A percentile compares a stretch with the other conserved stretches of the same genome.
Evolutionary conservation across 2,113 vertebrate genomes (phyloP).

Genomic region (Ciconia boyciana): DNA sequence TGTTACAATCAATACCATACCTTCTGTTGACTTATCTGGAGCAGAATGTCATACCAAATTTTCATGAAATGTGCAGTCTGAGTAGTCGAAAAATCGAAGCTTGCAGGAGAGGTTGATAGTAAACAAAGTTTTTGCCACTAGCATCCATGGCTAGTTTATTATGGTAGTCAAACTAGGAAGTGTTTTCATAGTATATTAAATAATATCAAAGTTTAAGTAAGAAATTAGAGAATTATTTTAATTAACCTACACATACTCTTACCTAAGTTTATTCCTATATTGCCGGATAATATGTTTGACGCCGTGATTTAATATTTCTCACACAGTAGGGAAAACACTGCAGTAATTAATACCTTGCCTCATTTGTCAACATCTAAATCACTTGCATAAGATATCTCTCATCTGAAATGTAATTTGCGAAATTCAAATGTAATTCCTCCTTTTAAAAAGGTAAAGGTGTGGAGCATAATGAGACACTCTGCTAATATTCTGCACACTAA

Average conservation of each 20-base stretch:
- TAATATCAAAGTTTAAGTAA: neutral
- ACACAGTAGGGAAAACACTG: slow-evolving; percentile 19
- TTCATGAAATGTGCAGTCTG: neutral
- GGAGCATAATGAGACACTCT: slow-evolving; percentile 17
- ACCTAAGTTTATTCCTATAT: neutral
- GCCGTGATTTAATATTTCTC: slow-evolving; percentile 41
- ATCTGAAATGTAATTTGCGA: slow-evolving; percentile 27
- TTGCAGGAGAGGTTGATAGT: neutral
- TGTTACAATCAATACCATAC: neutral
- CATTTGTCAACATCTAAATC: slow-evolving; percentile 51
- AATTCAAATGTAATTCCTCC: neutral
- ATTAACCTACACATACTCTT: neutral
- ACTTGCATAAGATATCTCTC: neutral
- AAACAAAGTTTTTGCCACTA: neutral
- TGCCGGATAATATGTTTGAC: slow-evolving; percentile 33
- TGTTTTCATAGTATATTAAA: neutral
- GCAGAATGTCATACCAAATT: neutral
- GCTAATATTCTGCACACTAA: slow-evolving; percentile 43
- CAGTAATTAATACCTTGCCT: slow-evolving; percentile 47
- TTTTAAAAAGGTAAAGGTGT: slow-evolving; percentile 22
- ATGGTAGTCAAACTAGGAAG: neutral
- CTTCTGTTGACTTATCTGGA: neutral
- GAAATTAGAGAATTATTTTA: neutral
- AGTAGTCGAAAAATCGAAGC: neutral
- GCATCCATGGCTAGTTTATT: neutral